phyloP scores from a whole-genome alignment of 2,113 vertebrate genomes.

The Petroica traversi region DNA sequence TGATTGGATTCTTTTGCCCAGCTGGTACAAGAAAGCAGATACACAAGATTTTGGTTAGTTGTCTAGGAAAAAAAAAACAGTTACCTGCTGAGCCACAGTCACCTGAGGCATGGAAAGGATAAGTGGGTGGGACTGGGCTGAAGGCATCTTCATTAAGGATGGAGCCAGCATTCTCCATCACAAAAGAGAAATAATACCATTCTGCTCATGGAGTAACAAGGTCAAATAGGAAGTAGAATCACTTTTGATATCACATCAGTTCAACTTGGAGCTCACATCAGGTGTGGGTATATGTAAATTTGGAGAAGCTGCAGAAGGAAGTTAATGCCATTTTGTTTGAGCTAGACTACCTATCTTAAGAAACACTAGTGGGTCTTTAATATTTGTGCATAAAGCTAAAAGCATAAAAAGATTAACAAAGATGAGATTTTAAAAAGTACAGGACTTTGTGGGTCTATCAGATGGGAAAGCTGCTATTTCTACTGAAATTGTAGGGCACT shows the following conservation, averaged over 20 bases:
- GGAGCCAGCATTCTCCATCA: background rate
- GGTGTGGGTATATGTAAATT: background rate
- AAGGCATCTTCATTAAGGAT: background rate
- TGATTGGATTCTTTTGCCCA: background rate
- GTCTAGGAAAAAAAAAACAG: background rate
- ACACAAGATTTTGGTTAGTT: background rate
- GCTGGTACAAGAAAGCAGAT: background rate
- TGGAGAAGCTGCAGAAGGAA: background rate
- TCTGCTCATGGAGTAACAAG: background rate
- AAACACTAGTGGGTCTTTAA: background rate
- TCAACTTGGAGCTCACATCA: background rate
- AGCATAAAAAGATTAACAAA: background rate
- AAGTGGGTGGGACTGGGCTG: background rate
- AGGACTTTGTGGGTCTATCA: background rate
- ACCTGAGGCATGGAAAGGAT: background rate
- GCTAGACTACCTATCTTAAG: background rate
- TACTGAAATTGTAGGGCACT: background rate
- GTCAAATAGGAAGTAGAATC: background rate
- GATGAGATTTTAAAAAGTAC: background rate
- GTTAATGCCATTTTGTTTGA: background rate
- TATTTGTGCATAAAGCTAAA: background rate
- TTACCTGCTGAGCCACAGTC: background rate
- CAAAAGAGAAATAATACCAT: background rate
- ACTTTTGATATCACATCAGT: background rate
- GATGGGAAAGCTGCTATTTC: background rate